These are phyloP conservation scores for Callipepla californica DNA, from an alignment of 2,113 vertebrate species.

Conservation along the genomic window DNA sequence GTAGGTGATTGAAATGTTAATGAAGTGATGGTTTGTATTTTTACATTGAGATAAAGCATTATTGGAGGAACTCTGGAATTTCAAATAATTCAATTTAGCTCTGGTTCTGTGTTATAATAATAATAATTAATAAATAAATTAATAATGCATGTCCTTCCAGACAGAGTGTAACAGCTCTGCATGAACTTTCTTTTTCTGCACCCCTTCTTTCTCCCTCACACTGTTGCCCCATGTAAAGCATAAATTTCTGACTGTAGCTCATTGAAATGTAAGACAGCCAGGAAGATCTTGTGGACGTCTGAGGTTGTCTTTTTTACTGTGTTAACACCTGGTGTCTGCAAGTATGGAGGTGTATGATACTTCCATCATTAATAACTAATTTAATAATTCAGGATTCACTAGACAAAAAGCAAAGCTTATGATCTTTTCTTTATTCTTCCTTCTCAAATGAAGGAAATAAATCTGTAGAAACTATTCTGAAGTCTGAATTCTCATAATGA, in stretches of 20 bases:
- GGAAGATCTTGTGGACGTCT: background rate
- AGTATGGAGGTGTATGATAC: background rate
- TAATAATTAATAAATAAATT: background rate
- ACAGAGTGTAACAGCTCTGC: background rate
- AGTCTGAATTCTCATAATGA: background rate
- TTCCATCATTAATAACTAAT: background rate
- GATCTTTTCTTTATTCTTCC: too few relatives aligned
- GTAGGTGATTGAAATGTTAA: conserved; percentile 55
- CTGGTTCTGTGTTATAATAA: conserved; percentile 2
- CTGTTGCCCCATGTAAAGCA: background rate
- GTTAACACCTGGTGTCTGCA: background rate
- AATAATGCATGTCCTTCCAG: fast-evolving
- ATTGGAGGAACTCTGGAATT: conserved; percentile 38
- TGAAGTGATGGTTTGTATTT: conserved; percentile 58
- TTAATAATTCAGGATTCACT: background rate
- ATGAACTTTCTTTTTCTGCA: background rate
- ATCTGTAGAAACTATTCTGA: background rate
- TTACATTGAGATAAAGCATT: conserved; percentile 34
- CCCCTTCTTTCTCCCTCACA: background rate
- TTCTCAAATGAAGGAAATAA: too few relatives aligned
- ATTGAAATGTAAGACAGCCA: background rate
- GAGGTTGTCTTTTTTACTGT: background rate
- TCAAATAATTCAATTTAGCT: conserved; percentile 33
- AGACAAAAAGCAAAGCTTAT: background rate
- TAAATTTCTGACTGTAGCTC: background rate